These are phyloP conservation scores for Rhynchotus rufescens DNA, from an alignment of 2,797 vertebrate species.

Conservation along the genomic window DNA sequence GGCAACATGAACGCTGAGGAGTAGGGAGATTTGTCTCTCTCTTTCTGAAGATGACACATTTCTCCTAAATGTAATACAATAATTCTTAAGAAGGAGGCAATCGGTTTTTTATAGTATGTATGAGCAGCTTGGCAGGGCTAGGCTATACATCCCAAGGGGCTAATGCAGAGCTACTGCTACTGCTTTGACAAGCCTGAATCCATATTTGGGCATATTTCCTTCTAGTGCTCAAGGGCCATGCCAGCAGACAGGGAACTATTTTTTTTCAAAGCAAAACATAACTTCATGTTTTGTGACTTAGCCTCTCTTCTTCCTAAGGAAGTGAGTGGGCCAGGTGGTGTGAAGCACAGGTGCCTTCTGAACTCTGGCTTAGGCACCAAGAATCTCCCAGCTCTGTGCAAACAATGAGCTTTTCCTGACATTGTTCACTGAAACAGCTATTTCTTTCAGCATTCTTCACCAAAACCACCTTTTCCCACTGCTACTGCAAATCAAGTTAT, in stretches of 20 bases:
- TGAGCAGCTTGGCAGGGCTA: neutral
- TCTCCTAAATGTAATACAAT: neutral
- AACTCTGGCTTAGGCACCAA: neutral
- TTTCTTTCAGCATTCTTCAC: neutral
- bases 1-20: neutral
- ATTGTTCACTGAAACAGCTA: neutral
- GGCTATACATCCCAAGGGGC: neutral
- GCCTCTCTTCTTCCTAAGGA: neutral
- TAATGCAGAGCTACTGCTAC: neutral
- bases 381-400: neutral
- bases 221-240: neutral
- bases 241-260: neutral
- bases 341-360: neutral
- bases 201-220: neutral
- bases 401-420: neutral
- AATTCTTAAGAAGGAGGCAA: neutral
- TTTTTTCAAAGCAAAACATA: neutral
- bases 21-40: neutral
- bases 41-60: neutral
- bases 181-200: neutral
- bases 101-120: neutral
- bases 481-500: neutral
- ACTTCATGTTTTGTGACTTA: neutral
- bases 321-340: rapidly evolving
- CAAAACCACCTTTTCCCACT: neutral